Base-by-base conservation (phyloP, 2,888 invertebrate genomes). In the Cactoblastis cactorum region DNA sequence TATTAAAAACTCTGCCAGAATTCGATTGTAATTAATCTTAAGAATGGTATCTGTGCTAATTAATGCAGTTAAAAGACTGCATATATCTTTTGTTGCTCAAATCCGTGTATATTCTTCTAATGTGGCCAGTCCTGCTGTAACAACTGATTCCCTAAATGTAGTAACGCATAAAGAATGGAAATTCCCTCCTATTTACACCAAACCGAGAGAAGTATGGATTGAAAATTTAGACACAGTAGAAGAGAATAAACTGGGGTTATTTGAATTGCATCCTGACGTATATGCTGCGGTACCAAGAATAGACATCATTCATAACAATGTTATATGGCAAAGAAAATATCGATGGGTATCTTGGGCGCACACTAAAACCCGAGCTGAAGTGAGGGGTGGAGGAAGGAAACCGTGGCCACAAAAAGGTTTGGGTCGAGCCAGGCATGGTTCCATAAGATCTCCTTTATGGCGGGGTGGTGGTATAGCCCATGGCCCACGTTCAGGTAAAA, bases 371-470 rank as follows among this genome's bases (percentile, higher is more conserved):
- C 90, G 96, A 51, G 94, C 95, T 0, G 99, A 99, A 87, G 94
- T 96, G 50, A 88, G 93, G 45, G 98, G 98, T 33, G 97, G 98
- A 49, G 97, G 97, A 0, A 91, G 92, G 19, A 99, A 99, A 69
- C 99, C 99, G 0, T 98, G 98, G 98, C 97, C 96, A 0, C 99
- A 99, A 75, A 99, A 99, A 84, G 97, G 98, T 17, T 73, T 91
- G 22, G 99, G 99, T 0, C 91, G 92, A 61, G 96, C 99, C 0
- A 92, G 99, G 38, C 98, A 98, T 73, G 97, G 98, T 11, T 97
- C 97, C 9, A 96, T 96, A 53, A 91, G 97, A 52, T 96, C 98
- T 1, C 98, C 98, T 0, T 74, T 98, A 1, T 98, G 94, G 83
- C 91, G 90, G 57, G 94, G 94, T 0, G 97, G 98, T 69, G 98